Evolutionary conservation across 2,113 vertebrate genomes (phyloP).

Genomic region (Ptyas mucosa): DNA sequence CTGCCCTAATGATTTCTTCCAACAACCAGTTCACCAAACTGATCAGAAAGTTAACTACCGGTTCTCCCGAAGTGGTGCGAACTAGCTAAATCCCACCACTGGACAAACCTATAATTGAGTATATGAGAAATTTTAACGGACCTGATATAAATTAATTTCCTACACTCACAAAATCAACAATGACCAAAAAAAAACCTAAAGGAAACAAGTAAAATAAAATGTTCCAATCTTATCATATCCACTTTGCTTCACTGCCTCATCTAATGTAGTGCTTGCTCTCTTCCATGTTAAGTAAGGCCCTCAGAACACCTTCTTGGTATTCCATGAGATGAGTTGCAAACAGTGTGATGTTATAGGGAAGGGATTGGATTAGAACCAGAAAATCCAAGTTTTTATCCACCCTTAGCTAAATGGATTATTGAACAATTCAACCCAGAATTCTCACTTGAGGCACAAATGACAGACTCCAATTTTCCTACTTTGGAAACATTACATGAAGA

Average conservation of each 20-base stretch:
- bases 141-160: not conserved
- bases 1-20: no score
- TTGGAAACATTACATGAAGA: no score
- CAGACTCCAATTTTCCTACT: no score
- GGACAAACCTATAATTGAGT: not conserved
- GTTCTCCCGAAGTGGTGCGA: no score
- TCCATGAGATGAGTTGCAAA: not conserved
- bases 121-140: not conserved
- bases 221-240: not conserved
- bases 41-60: no score
- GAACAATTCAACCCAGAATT: not conserved
- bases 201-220: not conserved
- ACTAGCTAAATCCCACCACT: no score
- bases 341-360: not conserved
- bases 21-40: no score
- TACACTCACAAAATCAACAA: not conserved
- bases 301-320: not conserved
- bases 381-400: not conserved
- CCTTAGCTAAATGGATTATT: not conserved
- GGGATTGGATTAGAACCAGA: not conserved
- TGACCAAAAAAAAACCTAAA: not conserved
- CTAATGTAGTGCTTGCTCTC: not conserved
- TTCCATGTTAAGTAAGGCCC: not conserved
- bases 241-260: not conserved
- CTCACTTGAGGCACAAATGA: not conserved